phyloP scores from a whole-genome alignment of 1,140 invertebrate genomes.

The Samia ricini region DNA sequence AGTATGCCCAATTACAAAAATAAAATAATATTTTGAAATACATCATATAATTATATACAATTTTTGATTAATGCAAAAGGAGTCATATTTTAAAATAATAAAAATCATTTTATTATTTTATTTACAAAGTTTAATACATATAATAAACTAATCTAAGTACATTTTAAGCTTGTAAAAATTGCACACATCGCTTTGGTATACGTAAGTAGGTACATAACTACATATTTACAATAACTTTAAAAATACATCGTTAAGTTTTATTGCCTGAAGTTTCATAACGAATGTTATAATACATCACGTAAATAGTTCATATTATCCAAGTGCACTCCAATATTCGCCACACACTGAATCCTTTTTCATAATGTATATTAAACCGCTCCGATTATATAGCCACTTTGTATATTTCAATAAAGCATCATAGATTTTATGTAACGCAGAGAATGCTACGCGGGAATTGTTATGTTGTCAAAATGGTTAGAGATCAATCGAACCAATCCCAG shows the following conservation, averaged over 20 bases:
- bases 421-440: no score
- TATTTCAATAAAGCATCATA: neutral
- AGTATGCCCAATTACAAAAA: neutral
- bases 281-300: constrained; percentile 26
- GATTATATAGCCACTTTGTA: neutral
- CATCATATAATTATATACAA: neutral
- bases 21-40: neutral
- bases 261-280: constrained; percentile 64
- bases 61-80: neutral
- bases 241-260: constrained; percentile 61
- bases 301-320: constrained; percentile 7
- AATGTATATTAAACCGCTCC: neutral
- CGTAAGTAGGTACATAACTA: constrained; percentile 72
- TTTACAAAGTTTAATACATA: neutral
- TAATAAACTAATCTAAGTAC: constrained; percentile 47
- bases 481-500: constrained; percentile 70
- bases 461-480: neutral
- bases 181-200: constrained; percentile 76
- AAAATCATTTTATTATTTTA: neutral
- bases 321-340: neutral
- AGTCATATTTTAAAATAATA: neutral
- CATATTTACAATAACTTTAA: constrained; percentile 69
- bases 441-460: neutral
- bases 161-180: constrained; percentile 74
- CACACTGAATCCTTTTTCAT: neutral